phyloP scores from a whole-genome alignment of 2,113 vertebrate genomes.

The Callorhinus ursinus region DNA sequence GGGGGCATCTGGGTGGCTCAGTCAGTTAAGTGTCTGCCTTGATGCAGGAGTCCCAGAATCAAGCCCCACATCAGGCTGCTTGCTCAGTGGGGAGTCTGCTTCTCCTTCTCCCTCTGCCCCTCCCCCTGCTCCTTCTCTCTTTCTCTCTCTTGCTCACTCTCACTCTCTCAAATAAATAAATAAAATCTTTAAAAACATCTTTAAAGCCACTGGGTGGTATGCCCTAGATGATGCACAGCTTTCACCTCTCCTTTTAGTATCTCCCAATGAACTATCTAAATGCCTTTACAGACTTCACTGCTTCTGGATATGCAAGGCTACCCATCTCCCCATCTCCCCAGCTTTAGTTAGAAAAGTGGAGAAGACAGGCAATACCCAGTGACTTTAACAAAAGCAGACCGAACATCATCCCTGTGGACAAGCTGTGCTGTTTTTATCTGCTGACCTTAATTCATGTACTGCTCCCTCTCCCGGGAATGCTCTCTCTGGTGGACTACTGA shows the following conservation, averaged over 20 bases:
- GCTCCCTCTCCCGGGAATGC: neutral
- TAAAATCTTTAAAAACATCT: neutral
- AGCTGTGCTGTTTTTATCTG: neutral
- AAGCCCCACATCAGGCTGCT: neutral
- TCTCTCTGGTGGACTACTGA: neutral
- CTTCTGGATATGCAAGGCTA: neutral
- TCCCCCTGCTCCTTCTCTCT: neutral
- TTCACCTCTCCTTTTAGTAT: neutral
- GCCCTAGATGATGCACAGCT: neutral
- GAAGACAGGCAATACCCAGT: neutral
- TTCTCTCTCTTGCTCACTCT: too few relatives aligned
- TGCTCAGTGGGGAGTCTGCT: neutral
- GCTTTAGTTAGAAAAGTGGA: neutral
- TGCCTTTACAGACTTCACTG: neutral
- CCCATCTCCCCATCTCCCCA: too few relatives aligned
- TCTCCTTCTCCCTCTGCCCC: neutral
- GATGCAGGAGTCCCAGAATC: neutral
- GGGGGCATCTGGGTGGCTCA: neutral
- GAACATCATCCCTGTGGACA: neutral
- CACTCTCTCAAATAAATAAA: neutral
- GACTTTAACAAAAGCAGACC: neutral
- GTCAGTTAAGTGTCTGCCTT: neutral
- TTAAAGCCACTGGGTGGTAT: neutral
- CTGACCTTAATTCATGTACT: neutral
- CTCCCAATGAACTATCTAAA: neutral